Evolutionary conservation across 2,113 vertebrate genomes (phyloP).

Genomic region (Meleagris gallopavo): DNA sequence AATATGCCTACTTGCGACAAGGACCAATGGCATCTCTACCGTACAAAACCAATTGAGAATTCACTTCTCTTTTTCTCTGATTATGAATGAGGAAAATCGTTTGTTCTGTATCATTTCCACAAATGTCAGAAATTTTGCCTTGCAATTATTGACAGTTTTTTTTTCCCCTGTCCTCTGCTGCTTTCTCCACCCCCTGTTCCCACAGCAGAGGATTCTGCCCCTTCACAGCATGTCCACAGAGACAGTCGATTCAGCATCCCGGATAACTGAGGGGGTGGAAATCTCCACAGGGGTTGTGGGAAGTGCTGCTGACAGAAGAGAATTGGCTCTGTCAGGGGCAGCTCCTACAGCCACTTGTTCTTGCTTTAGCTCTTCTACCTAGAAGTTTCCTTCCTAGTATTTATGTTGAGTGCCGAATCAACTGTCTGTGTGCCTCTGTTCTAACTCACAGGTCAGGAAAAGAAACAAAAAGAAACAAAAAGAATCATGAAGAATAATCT

Average conservation of each 20-base stretch:
- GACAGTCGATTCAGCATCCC: not conserved
- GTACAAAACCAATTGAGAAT: not conserved
- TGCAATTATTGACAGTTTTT: not conserved
- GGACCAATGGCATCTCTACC: not conserved
- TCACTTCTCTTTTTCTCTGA: not conserved
- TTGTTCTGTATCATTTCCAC: not conserved
- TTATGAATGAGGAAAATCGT: not conserved
- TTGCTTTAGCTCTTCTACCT: not conserved
- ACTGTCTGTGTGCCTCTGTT: not conserved
- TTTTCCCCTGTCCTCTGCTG: not conserved
- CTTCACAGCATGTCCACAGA: constrained; percentile 18
- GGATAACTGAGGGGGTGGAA: constrained; percentile 6
- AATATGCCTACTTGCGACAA: not conserved
- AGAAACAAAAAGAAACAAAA: not conserved
- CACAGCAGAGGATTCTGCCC: not conserved
- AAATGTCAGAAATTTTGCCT: not conserved
- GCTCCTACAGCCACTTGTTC: constrained; percentile 8
- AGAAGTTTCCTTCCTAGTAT: not conserved
- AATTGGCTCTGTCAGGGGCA: constrained; percentile 6
- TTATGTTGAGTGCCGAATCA: not conserved
- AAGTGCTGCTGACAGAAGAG: not conserved
- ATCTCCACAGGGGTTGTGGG: not conserved
- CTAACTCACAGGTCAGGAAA: not conserved
- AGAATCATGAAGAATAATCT: not conserved
- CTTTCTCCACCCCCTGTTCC: not conserved